phyloP scores from a whole-genome alignment of 2,888 invertebrate genomes.

The Nymphalis polychloros region DNA sequence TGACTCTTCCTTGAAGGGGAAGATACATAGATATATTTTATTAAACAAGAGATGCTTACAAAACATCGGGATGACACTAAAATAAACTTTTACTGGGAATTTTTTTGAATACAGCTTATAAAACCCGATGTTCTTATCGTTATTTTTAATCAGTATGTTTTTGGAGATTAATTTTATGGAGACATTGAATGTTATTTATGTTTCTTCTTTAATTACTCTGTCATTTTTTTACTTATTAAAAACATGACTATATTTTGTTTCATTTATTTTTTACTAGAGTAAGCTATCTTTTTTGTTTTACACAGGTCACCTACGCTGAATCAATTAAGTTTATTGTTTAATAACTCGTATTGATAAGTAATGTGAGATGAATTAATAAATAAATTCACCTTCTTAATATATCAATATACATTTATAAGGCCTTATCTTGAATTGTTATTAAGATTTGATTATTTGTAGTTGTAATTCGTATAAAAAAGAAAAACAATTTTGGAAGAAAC shows the following conservation, averaged over 20 bases:
- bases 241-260: background rate
- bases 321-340: background rate
- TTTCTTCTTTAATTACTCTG: slow-evolving; percentile 34
- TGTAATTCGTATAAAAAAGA: too few relatives aligned
- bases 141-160: slow-evolving; percentile 28
- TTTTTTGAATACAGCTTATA: slow-evolving; percentile 8
- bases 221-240: slow-evolving; percentile 14
- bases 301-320: background rate
- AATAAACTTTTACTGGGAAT: slow-evolving; percentile 7
- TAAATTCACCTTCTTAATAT: too few relatives aligned
- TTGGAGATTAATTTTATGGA: slow-evolving; percentile 38
- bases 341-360: too few relatives aligned
- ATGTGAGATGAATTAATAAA: too few relatives aligned
- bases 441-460: too few relatives aligned
- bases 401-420: too few relatives aligned
- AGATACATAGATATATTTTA: slow-evolving; percentile 42
- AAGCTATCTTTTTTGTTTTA: background rate
- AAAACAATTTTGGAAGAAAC: background rate
- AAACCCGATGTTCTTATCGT: slow-evolving; percentile 22
- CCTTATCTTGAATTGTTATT: too few relatives aligned
- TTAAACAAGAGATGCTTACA: slow-evolving; percentile 45
- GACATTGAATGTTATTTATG: slow-evolving; percentile 32
- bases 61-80: slow-evolving; percentile 29
- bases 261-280: background rate
- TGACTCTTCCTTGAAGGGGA: slow-evolving; percentile 54